Base-by-base conservation (phyloP, 1,140 invertebrate species). In the Calephelis virginiensis region DNA sequence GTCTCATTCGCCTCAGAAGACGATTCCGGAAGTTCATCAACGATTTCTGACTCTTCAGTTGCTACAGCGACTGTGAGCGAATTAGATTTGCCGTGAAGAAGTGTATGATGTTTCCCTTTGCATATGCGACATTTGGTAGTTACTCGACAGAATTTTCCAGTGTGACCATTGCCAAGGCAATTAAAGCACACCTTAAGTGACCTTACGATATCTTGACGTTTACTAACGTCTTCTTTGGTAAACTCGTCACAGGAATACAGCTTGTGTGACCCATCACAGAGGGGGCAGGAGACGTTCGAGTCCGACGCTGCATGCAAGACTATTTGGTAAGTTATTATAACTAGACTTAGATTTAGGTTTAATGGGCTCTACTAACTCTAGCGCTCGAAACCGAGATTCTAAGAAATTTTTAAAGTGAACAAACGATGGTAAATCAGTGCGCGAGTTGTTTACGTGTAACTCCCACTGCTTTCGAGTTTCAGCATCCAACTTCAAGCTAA, bases 381-480 rank as follows among this genome's bases (percentile, higher is more conserved):
- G 43, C 6, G 67, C 61, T 6, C 61, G 60, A 56, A 50, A 70
- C 5, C 64, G 48, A 50, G 43, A 46, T 65, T 66, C 60, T 48
- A 68, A 49, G 56, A 70, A 66, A 6, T 70, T 64, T 63, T 56
- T 61, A 63, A 70, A 70, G 45, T 70, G 47, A 11, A 46, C 47
- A 17, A 68, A 73, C 38, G 68, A 62, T 10, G 68, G 72, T 40
- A 73, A 63, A 9, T 70, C 68, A 37, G 70, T 64, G 9, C 8
- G 28, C 37, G 45, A 71, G 47, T 17, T 67, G 66, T 63, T 64
- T 47, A 69, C 56, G 28, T 68, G 47, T 13, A 68, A 49, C 71
- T 73, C 74, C 69, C 71, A 73, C 49, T 71, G 74, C 43, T 69
- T 72, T 43, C 71, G 64, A 9, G 74, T 68, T 62, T 75, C 74